A percentile compares a stretch with the other conserved stretches of the same genome.
Evolutionary conservation across 2,113 vertebrate species (phyloP).

Genomic region (Cygnus buccinator): DNA sequence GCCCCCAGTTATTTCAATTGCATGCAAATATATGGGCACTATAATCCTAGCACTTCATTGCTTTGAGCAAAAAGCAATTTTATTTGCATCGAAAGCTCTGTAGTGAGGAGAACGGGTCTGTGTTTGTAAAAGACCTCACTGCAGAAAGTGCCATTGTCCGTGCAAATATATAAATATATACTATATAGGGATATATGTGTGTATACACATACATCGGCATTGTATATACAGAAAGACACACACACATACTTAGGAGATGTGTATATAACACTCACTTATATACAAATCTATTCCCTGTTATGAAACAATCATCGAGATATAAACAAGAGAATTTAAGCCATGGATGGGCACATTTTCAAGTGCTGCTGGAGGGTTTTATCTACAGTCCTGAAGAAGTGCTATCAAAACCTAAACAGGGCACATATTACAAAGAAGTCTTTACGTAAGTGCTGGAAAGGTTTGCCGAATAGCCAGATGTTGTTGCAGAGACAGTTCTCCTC

Average conservation of each 20-base stretch:
- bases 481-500: slow-evolving; percentile 53
- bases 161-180: background rate
- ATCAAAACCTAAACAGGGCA: slow-evolving; percentile 57
- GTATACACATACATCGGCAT: background rate
- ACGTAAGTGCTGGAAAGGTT: slow-evolving; percentile 50
- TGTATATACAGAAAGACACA: slow-evolving; percentile 32
- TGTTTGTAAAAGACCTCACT: background rate
- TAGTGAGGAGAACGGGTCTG: background rate
- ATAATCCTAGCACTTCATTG: background rate
- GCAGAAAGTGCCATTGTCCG: background rate
- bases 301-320: slow-evolving; percentile 57
- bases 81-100: background rate
- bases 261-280: slow-evolving; percentile 47
- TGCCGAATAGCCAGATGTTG: slow-evolving; percentile 60
- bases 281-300: slow-evolving; percentile 49
- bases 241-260: slow-evolving; percentile 40
- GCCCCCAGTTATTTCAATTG: background rate
- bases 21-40: background rate
- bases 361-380: slow-evolving; percentile 47
- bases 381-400: slow-evolving; percentile 40
- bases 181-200: slow-evolving; percentile 17
- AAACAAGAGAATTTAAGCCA: slow-evolving; percentile 57
- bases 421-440: slow-evolving; percentile 61
- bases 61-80: background rate
- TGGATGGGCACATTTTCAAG: slow-evolving; percentile 26